These are phyloP conservation scores for Aegotheles bennettii DNA, from an alignment of 2,113 vertebrate genomes.

Conservation along the genomic window DNA sequence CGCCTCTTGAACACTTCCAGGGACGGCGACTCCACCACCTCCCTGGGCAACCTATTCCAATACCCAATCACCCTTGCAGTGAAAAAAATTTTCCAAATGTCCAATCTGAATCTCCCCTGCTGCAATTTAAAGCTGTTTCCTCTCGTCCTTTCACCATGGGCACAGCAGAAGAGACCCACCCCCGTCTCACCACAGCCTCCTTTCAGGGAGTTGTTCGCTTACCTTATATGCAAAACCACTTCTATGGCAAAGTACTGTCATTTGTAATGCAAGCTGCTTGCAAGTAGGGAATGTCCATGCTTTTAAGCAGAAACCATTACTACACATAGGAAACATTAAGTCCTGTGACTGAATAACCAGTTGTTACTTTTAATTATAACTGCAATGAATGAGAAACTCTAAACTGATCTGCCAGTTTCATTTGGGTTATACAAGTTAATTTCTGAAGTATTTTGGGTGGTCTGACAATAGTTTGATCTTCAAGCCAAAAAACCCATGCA, in stretches of 20 bases:
- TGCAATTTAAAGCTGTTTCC: too few species aligned
- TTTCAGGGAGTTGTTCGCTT: too few species aligned
- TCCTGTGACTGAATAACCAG: neutral
- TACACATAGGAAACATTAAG: accelerated
- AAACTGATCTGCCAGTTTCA: neutral
- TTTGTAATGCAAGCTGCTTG: neutral
- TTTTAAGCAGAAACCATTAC: neutral
- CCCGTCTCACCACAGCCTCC: too few species aligned
- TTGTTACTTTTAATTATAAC: neutral
- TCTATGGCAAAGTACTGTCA: neutral
- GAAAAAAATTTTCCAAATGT: too few species aligned
- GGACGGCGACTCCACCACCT: too few species aligned
- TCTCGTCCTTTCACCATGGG: too few species aligned
- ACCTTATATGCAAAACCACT: neutral
- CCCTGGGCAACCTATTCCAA: too few species aligned
- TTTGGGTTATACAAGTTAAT: neutral
- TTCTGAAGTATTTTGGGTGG: slow-evolving; percentile 1
- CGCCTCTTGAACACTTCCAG: too few species aligned
- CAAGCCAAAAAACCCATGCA: neutral
- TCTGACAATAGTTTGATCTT: neutral
- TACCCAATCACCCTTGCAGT: too few species aligned
- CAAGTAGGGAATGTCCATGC: accelerated
- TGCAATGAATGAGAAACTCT: neutral
- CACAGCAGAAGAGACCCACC: too few species aligned
- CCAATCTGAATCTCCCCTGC: too few species aligned